phyloP scores from a whole-genome alignment of 2,888 invertebrate genomes.

The Lathronympha strigana region DNA sequence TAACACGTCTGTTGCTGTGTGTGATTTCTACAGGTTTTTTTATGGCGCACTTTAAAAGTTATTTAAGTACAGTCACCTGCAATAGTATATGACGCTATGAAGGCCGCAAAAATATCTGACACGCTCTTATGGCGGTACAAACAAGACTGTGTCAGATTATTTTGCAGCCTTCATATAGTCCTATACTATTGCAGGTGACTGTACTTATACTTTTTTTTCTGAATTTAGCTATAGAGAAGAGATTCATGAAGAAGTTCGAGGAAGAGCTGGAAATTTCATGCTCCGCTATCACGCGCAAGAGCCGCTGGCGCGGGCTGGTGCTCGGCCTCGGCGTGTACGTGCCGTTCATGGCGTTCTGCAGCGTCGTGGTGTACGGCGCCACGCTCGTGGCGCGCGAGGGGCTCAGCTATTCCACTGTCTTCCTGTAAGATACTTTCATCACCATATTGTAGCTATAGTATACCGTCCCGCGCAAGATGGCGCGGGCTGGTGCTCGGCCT shows the following conservation, averaged over 20 bases:
- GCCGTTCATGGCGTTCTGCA: slow-evolving; percentile 85
- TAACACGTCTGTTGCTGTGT: too few species aligned
- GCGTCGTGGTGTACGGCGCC: slow-evolving; percentile 85
- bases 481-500: slow-evolving; percentile 85
- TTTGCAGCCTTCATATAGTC: too few species aligned
- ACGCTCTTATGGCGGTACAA: too few species aligned
- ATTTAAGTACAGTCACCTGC: too few species aligned
- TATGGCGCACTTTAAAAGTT: too few species aligned
- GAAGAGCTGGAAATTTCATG: slow-evolving; percentile 66
- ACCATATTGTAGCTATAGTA: too few species aligned
- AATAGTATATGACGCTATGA: too few species aligned
- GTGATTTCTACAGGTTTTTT: too few species aligned
- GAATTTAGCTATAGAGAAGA: slow-evolving; percentile 61
- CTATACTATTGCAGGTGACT: too few species aligned
- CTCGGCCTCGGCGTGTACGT: slow-evolving; percentile 85
- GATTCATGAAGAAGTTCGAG: slow-evolving; percentile 71
- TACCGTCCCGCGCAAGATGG: slow-evolving; percentile 73
- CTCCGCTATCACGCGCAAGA: slow-evolving; percentile 68
- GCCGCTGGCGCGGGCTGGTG: slow-evolving; percentile 83
- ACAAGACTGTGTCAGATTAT: too few species aligned
- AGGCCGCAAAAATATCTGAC: too few species aligned
- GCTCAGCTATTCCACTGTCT: slow-evolving; percentile 81
- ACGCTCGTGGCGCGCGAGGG: slow-evolving; percentile 79
- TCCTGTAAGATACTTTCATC: slow-evolving; percentile 73
- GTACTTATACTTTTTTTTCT: not conserved